Conservation (phyloP, 1,140 invertebrate genomes). For the Microplitis demolitor region DNA sequence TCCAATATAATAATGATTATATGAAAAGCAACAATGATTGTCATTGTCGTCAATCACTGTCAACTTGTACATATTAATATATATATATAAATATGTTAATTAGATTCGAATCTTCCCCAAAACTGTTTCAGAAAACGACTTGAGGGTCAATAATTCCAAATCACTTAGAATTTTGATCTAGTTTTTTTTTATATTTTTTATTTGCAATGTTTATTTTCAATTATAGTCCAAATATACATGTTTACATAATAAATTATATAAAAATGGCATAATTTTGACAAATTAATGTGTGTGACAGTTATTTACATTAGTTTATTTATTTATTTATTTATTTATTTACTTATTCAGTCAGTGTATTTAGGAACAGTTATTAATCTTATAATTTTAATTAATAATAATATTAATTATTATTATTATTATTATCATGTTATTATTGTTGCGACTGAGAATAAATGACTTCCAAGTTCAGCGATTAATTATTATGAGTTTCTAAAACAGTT, state of each 20-base stretch:
- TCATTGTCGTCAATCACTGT: conserved; percentile 17
- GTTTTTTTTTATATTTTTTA: conserved; percentile 34
- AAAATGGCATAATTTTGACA: conserved; percentile 58
- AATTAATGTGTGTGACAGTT: conserved; percentile 51
- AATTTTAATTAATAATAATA: conserved; percentile 4
- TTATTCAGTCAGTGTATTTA: conserved; percentile 41
- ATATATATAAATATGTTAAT: no score
- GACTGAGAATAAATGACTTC: conserved; percentile 42
- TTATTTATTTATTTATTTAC: no score
- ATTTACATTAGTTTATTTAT: conserved; percentile 54
- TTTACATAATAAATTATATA: conserved; percentile 61
- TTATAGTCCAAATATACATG: conserved; percentile 60
- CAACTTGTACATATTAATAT: neutral
- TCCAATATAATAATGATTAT: neutral
- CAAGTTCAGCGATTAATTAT: conserved; percentile 42
- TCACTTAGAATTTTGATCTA: conserved; percentile 53
- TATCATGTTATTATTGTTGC: conserved; percentile 28
- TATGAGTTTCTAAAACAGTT: conserved; percentile 56
- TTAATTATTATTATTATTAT: neutral
- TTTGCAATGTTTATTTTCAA: conserved; percentile 58
- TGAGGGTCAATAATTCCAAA: conserved; percentile 55
- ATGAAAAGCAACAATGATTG: conserved; percentile 27
- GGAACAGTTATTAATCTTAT: conserved; percentile 25
- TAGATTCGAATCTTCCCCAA: conserved; percentile 55
- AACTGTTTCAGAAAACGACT: conserved; percentile 57